Percentiles rank a stretch among this genome's conserved stretches.
These are phyloP conservation scores for Diarsia rubi DNA, from an alignment of 2,888 invertebrate genomes.

Conservation along the genomic window DNA sequence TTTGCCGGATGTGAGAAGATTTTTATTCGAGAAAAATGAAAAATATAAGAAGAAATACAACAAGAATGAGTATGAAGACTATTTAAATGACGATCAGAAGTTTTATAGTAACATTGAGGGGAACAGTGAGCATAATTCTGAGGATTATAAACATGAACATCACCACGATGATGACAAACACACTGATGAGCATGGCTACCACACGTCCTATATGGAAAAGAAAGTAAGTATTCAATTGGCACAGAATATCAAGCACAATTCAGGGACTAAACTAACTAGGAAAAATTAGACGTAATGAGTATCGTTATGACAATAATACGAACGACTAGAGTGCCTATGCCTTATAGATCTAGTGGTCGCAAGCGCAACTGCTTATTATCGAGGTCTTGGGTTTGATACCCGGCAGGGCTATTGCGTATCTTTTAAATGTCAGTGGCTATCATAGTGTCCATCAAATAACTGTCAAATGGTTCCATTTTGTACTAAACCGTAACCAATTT, in stretches of 20 bases:
- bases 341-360: no score
- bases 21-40: constrained; percentile 75
- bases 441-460: no score
- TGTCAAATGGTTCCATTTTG: no score
- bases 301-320: no score
- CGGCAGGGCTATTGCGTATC: no score
- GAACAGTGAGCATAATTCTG: constrained; percentile 73
- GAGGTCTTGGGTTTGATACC: no score
- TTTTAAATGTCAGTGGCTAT: no score
- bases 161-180: constrained; percentile 68
- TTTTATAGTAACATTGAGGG: constrained; percentile 74
- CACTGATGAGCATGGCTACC: constrained; percentile 76
- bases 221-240: constrained; percentile 74
- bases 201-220: constrained; percentile 79
- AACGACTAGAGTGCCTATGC: no score
- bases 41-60: constrained; percentile 52
- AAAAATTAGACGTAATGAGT: not conserved
- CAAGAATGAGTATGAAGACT: constrained; percentile 53
- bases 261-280: not conserved
- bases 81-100: constrained; percentile 52
- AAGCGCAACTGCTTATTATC: no score
- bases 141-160: constrained; percentile 60
- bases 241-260: not conserved
- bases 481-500: no score
- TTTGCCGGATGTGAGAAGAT: constrained; percentile 79